Conservation (phyloP, 1,140 invertebrate species). For the Muscidifurax raptorellus region DNA sequence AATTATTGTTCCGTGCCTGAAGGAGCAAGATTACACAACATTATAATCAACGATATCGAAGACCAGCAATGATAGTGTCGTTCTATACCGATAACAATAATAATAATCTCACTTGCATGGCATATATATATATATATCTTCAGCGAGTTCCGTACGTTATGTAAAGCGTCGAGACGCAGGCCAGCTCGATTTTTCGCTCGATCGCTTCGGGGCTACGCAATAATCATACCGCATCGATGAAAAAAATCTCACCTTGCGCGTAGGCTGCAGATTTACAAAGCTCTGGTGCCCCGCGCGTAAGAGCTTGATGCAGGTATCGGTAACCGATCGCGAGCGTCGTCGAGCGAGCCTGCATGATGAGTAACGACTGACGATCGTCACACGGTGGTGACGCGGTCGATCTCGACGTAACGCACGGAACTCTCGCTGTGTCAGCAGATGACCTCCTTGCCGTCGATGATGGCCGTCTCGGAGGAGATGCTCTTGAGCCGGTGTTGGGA, state of each 20-base stretch:
- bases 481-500: conserved; percentile 86
- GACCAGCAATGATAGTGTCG: not conserved
- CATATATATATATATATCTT: too few relatives aligned
- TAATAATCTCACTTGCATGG: conserved; percentile 16
- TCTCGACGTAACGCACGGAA: conserved; percentile 93
- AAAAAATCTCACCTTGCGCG: too few relatives aligned
- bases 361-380: conserved; percentile 75
- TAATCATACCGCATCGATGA: too few relatives aligned
- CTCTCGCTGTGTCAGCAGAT: conserved; percentile 95
- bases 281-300: not conserved
- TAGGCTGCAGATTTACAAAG: not conserved
- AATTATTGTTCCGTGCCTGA: conserved; percentile 26
- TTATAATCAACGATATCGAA: not conserved
- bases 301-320: too few relatives aligned
- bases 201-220: too few relatives aligned
- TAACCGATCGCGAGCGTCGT: not conserved
- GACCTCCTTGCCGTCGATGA: conserved; percentile 89
- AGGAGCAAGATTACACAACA: conserved; percentile 3
- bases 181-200: too few relatives aligned
- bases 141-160: conserved; percentile 69
- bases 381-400: conserved; percentile 91
- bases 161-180: not conserved
- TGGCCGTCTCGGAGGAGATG: conserved; percentile 85
- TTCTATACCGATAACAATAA: conserved; percentile 1
- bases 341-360: too few relatives aligned